These are phyloP conservation scores for Spilosoma lubricipeda DNA, from an alignment of 2,888 invertebrate genomes.

Conservation along the genomic window DNA sequence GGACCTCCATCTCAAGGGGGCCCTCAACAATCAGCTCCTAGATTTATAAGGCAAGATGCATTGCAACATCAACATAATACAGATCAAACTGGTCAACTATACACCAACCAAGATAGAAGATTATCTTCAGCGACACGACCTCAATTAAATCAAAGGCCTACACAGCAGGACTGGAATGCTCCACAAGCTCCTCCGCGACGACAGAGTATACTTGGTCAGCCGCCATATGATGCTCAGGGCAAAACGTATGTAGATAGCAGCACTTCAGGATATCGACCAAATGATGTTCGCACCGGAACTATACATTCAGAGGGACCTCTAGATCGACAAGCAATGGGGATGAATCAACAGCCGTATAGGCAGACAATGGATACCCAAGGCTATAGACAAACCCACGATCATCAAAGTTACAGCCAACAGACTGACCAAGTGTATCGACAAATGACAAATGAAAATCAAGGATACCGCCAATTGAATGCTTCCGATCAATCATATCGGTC, in stretches of 20 bases:
- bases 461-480: constrained; percentile 59
- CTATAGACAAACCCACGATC: constrained; percentile 71
- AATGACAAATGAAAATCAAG: constrained; percentile 58
- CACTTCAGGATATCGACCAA: constrained; percentile 66
- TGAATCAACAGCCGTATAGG: constrained; percentile 67
- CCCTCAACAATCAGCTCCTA: constrained; percentile 55
- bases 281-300: constrained; percentile 76
- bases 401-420: constrained; percentile 83
- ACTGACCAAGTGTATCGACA: constrained; percentile 75
- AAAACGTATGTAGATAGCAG: constrained; percentile 67
- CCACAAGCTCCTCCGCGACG: constrained; percentile 67
- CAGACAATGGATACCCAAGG: constrained; percentile 66
- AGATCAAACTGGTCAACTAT: constrained; percentile 76
- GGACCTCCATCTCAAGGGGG: constrained; percentile 58
- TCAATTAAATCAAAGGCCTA: constrained; percentile 67
- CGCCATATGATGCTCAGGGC: constrained; percentile 68
- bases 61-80: constrained; percentile 70
- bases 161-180: constrained; percentile 73
- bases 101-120: constrained; percentile 72
- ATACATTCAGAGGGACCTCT: constrained; percentile 74
- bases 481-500: constrained; percentile 64
- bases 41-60: constrained; percentile 67
- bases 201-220: constrained; percentile 78
- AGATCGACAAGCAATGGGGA: constrained; percentile 61
- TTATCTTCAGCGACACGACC: constrained; percentile 71